A percentile compares a stretch with the other conserved stretches of the same genome.
These are phyloP conservation scores for Zoanthus sansibaricus DNA, from an alignment of 92 coral and sea anemone species.

Conservation along the genomic window DNA sequence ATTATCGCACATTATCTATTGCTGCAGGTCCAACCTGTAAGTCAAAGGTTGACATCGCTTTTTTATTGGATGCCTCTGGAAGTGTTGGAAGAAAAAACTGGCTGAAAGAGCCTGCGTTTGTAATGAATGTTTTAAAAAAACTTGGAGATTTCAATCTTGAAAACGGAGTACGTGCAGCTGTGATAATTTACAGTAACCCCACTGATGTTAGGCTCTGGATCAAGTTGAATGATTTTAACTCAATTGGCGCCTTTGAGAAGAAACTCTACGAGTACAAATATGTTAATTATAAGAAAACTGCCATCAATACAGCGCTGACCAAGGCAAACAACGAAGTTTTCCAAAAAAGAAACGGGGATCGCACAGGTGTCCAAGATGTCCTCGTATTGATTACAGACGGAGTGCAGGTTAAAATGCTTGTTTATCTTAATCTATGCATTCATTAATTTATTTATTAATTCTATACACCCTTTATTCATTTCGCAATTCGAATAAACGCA, in stretches of 20 bases:
- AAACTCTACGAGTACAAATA: not conserved
- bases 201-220: not conserved
- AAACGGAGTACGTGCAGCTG: conserved; percentile 27
- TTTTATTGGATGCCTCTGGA: conserved; percentile 33
- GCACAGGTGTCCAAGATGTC: not conserved
- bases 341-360: not conserved
- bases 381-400: conserved; percentile 24
- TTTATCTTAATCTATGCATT: not conserved
- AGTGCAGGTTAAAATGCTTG: not conserved
- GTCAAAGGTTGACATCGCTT: conserved; percentile 10
- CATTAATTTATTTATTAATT: not conserved
- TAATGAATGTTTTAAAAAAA: not conserved
- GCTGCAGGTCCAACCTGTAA: conserved; percentile 4
- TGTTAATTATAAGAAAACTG: not conserved
- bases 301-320: not conserved
- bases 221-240: not conserved
- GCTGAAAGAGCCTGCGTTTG: conserved; percentile 8
- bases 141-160: not conserved
- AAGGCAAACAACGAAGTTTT: conserved; percentile 4
- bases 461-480: not conserved
- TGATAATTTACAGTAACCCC: conserved; percentile 1
- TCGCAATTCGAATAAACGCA: too few relatives aligned
- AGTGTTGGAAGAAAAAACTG: conserved; percentile 4
- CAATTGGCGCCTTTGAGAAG: not conserved
- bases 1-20: not conserved